A percentile compares a stretch with the other conserved stretches of the same genome.
Evolutionary conservation across 2,888 invertebrate genomes (phyloP).

Genomic region (Apoderus coryli): DNA sequence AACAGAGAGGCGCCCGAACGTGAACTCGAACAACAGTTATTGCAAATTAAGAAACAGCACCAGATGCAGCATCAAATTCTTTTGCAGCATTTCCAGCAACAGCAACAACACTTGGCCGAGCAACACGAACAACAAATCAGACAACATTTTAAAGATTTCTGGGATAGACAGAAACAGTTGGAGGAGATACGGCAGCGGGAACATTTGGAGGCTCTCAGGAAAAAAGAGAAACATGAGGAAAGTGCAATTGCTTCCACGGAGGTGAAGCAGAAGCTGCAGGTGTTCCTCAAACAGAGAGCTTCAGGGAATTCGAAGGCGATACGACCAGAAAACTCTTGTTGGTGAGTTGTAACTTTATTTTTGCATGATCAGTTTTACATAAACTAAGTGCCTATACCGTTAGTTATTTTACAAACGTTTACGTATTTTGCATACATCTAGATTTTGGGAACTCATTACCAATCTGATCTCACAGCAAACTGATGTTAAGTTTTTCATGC

Average conservation of each 20-base stretch:
- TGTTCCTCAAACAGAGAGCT: slow-evolving; percentile 34
- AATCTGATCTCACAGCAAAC: no score
- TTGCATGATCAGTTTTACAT: slow-evolving; percentile 1
- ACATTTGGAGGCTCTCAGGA: slow-evolving; percentile 70
- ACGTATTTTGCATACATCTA: no score
- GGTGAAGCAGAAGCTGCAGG: slow-evolving; percentile 91
- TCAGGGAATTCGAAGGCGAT: slow-evolving; percentile 29
- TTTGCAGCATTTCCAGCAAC: slow-evolving; percentile 81
- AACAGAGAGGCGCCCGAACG: slow-evolving; percentile 31
- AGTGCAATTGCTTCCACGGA: slow-evolving; percentile 93
- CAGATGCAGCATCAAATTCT: slow-evolving; percentile 85
- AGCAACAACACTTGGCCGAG: slow-evolving; percentile 78
- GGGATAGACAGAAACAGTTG: slow-evolving; percentile 82
- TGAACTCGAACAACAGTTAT: slow-evolving; percentile 34
- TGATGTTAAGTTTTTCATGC: no score
- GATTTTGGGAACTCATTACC: no score
- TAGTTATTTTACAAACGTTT: no score
- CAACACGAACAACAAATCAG: slow-evolving; percentile 82
- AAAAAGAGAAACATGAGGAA: slow-evolving; percentile 90
- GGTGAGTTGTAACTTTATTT: slow-evolving; percentile 23
- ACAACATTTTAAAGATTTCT: slow-evolving; percentile 80
- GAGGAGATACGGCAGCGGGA: slow-evolving; percentile 63
- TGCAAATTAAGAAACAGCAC: slow-evolving; percentile 87
- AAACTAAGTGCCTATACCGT: no score
- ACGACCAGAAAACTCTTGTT: slow-evolving; percentile 31